phyloP scores from a whole-genome alignment of 2,113 vertebrate species.

The Oncorhynchus gorbuscha region DNA sequence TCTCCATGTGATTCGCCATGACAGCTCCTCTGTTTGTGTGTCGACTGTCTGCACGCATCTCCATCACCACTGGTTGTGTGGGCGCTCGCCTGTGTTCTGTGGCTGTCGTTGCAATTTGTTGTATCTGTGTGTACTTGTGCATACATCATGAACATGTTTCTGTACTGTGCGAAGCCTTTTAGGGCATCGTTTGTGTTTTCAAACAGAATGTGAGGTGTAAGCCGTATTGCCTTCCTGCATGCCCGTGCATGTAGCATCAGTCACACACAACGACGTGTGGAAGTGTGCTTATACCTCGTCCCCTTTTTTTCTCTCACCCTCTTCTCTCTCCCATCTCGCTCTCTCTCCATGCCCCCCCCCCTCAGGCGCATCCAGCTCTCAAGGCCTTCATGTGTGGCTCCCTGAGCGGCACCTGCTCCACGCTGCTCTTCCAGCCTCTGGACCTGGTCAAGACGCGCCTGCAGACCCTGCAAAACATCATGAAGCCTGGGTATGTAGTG shows the following conservation, averaged over 20 bases:
- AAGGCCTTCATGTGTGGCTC: slow-evolving; percentile 97
- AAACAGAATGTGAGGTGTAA: background rate
- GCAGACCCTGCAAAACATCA: slow-evolving; percentile 82
- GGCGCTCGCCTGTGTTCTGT: slow-evolving; percentile 8
- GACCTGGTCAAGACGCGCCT: slow-evolving; percentile 94
- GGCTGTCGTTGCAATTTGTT: background rate
- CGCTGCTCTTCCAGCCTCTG: slow-evolving; percentile 93
- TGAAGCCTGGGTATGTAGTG: slow-evolving; percentile 64
- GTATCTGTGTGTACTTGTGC: background rate
- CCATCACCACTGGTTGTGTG: slow-evolving; percentile 42
- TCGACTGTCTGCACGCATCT: slow-evolving; percentile 51
- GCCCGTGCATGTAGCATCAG: background rate
- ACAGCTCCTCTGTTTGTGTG: slow-evolving; percentile 20
- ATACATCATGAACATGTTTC: background rate
- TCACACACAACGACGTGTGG: no score
- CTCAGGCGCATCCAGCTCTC: slow-evolving; percentile 87
- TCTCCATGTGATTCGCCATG: slow-evolving; percentile 26
- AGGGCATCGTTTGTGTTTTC: background rate
- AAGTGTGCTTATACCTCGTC: background rate
- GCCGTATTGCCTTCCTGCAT: background rate
- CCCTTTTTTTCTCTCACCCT: background rate
- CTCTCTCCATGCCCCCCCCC: background rate
- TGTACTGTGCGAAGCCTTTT: background rate
- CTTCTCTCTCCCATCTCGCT: background rate
- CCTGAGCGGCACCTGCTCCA: slow-evolving; percentile 93